These are phyloP conservation scores for Hylomyscus alleni DNA, from an alignment of 2,797 vertebrate genomes.

Conservation along the genomic window DNA sequence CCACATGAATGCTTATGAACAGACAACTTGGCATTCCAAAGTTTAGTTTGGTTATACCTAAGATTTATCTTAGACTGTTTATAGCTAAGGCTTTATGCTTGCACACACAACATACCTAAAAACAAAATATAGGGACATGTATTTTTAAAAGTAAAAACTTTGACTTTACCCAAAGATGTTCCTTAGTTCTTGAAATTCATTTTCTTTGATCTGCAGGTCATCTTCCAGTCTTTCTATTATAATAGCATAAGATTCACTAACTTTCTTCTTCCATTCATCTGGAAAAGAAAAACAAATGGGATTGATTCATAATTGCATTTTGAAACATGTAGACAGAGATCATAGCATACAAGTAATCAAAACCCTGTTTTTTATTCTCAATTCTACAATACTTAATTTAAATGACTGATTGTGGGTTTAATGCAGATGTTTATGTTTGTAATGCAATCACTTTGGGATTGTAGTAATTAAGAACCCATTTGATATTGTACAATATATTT, in stretches of 20 bases:
- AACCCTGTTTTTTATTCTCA: slow-evolving; percentile 67
- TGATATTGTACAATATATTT: slow-evolving; percentile 67
- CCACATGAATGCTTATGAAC: background rate
- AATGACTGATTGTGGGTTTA: slow-evolving; percentile 72
- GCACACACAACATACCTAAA: background rate
- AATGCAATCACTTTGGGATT: slow-evolving; percentile 73
- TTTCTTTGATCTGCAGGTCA: slow-evolving; percentile 94
- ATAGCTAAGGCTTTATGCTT: background rate
- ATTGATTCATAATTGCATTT: slow-evolving; percentile 61
- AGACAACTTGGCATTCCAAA: background rate
- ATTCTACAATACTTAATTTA: slow-evolving; percentile 60
- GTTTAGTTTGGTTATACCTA: background rate
- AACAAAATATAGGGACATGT: background rate
- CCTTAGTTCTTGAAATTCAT: slow-evolving; percentile 92
- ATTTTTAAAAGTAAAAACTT: slow-evolving; percentile 35
- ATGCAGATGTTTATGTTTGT: slow-evolving; percentile 77
- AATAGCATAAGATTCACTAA: slow-evolving; percentile 95
- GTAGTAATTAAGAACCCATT: slow-evolving; percentile 70
- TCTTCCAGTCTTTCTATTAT: slow-evolving; percentile 94
- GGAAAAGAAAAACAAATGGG: slow-evolving; percentile 66
- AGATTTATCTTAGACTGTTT: background rate
- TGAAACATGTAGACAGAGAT: slow-evolving; percentile 50
- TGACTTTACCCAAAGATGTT: slow-evolving; percentile 94
- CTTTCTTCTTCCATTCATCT: slow-evolving; percentile 99
- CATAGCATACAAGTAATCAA: slow-evolving; percentile 58